Evolutionary conservation across 2,888 invertebrate genomes (phyloP), one percentile per base, ranked within the genome.

Genomic region (Monochamus alternatus): DNA sequence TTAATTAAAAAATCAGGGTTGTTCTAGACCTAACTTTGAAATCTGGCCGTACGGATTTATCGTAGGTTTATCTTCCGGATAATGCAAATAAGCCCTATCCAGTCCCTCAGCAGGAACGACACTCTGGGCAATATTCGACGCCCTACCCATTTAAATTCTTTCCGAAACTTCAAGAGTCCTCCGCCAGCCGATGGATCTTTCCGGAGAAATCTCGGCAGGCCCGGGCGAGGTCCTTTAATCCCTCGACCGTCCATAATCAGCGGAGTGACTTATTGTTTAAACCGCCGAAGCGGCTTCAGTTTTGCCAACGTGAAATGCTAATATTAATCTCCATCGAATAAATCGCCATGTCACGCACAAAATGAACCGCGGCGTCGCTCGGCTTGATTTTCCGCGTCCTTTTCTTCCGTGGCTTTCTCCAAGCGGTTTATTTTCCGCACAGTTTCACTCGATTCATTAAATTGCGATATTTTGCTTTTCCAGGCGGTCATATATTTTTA

Each of bases 151-250:
- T 69, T 69, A 59, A 43, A 60, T 69, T 60, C 81, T 95, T 92
- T 89, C 90, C 96, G 81, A 94, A 94, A 89, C 89, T 94, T 86
- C 93, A 94, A 87, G 91, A 96, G 73, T 94, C 94, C 89, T 96
- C 95, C 87, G 94, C 94, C 73, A 92, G 93, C 63, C 91, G 93
- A 83, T 96, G 96, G 96, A 93, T 96, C 87, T 92, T 96, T 91
- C 91, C 96, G 85, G 95, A 95, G 88, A 96, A 96, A 90, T 96
- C 81, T 92, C 93, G 84, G 96, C 96, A 87, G 92, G 93, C 85
- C 95, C 95, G 84, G 93, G 96, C 95, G 89, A 73, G 38, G 74
- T 72, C 67, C 74, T 77, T 75, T 80, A 76, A 80, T 80, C 79
- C 75, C 71, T 67, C 80, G 64, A 44, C 79, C 76, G 75, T 78